Evolutionary conservation across 2,888 invertebrate genomes (phyloP).

Genomic region (Plutella xylostella): DNA sequence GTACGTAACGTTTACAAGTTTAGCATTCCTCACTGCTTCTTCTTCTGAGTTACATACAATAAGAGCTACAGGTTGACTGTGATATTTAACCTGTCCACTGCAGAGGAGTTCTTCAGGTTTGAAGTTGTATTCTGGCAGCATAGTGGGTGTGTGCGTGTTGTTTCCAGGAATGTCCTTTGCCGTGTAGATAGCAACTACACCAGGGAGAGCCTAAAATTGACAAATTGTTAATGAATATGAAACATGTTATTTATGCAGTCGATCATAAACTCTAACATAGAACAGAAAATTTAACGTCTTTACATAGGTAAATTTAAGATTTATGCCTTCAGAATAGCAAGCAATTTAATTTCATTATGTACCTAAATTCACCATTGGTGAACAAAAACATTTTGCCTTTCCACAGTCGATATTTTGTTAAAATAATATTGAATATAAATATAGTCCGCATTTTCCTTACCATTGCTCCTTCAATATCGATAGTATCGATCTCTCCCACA

Average conservation of each 20-base stretch:
- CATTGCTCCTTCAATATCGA: conserved; percentile 73
- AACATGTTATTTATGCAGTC: no score
- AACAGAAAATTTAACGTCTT: no score
- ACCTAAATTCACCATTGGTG: no score
- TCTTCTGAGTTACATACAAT: conserved; percentile 69
- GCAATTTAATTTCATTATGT: no score
- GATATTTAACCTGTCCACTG: conserved; percentile 31
- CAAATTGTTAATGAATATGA: not conserved
- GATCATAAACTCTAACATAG: no score
- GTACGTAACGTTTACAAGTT: conserved; percentile 66
- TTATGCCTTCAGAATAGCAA: no score
- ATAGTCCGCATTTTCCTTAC: conserved; percentile 39
- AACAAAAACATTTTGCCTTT: no score
- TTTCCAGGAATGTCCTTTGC: conserved; percentile 75
- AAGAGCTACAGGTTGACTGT: conserved; percentile 36
- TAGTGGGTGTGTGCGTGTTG: conserved; percentile 66
- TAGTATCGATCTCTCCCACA: conserved; percentile 62
- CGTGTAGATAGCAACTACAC: conserved; percentile 72
- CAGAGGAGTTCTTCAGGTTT: conserved; percentile 58
- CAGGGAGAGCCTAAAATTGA: conserved; percentile 63
- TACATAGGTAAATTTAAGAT: no score
- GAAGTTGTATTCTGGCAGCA: conserved; percentile 19
- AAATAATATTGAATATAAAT: not conserved
- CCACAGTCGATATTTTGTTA: no score
- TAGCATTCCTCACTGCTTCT: conserved; percentile 66